Evolutionary conservation across 2,113 vertebrate species (phyloP), one percentile per base, ranked within the genome.

Genomic region (Puffinus mauretanicus): DNA sequence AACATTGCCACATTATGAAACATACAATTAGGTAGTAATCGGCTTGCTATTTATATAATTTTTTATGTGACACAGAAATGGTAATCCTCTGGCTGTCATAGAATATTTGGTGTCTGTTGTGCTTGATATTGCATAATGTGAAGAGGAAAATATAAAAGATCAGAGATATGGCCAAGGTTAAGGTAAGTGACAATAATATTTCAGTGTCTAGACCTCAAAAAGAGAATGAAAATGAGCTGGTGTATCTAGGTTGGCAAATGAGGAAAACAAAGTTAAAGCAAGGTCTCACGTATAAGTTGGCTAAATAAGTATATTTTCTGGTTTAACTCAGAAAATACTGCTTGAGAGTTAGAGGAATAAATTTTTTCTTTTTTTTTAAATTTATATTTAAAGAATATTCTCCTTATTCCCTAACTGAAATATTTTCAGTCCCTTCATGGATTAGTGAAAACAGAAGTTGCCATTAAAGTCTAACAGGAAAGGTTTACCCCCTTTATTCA

Each of bases 281-380:
- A 90, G 36, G 13, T 36, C 49, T 81, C 21, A 10, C 1, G 0
- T 64, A 4, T n/a, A 79, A 54, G 5, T 66, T 70, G 34, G 27
- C 14, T 54, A 71, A 95, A 96, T 54, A 96, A 76, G 62, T 96
- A 71, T 51, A 82, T 92, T 96, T 94, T 93, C 66, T 82, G 70
- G 40, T 91, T 82, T 94, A 93, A 86, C 80, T 95, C 75, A 38
- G 86, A 54, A 97, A 94, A 88, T 69, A 91, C 47, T 82, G 24
- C 40, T 75, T 93, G 51, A 97, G 88, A 80, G 34, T 79, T 91
- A 93, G 47, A 14, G 7, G 44, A 88, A 93, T 91, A 77, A 72
- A 42, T 22, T 65, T 52, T 34, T 60, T 44, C 27, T 82, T 55
- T 88, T 86, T 88, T 86, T 62, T 14, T 7, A 14, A n/a, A 11